These are phyloP conservation scores for Drosophila dives DNA, from an alignment of 2,888 invertebrate species.

Conservation along the genomic window DNA sequence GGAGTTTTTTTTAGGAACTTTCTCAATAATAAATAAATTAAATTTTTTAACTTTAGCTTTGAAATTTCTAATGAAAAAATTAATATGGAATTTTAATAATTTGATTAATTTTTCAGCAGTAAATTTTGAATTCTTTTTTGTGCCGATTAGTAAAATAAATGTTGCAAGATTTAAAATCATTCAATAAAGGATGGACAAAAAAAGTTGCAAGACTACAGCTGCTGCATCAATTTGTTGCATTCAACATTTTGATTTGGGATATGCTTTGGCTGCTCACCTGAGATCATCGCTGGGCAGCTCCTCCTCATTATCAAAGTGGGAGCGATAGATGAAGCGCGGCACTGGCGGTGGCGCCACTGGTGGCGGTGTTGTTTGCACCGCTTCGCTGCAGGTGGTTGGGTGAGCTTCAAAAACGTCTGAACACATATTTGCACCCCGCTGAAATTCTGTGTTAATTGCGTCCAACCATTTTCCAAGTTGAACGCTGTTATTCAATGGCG, in stretches of 20 bases:
- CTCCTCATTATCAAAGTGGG: constrained; percentile 84
- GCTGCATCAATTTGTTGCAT: not conserved
- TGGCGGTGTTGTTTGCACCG: constrained; percentile 59
- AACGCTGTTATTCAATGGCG: not conserved
- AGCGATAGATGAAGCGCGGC: constrained; percentile 81
- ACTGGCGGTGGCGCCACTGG: constrained; percentile 39
- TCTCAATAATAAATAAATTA: too few species aligned
- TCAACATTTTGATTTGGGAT: not conserved
- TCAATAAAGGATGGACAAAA: too few species aligned
- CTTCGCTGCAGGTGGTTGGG: constrained; percentile 70
- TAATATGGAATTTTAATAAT: too few species aligned
- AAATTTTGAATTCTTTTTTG: too few species aligned
- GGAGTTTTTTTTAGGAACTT: too few species aligned
- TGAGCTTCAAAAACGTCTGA: not conserved
- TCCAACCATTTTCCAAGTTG: not conserved
- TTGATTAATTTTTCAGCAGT: too few species aligned
- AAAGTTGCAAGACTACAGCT: not conserved
- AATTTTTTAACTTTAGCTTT: too few species aligned
- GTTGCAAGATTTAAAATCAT: too few species aligned
- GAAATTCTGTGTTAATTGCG: not conserved
- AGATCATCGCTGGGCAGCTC: constrained; percentile 81
- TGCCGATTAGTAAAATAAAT: too few species aligned
- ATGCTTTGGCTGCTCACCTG: constrained; percentile 62
- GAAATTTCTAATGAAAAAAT: too few species aligned
- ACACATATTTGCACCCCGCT: not conserved